phyloP scores from a whole-genome alignment of 2,888 invertebrate genomes.

The Chrysotoxum bicinctum region DNA sequence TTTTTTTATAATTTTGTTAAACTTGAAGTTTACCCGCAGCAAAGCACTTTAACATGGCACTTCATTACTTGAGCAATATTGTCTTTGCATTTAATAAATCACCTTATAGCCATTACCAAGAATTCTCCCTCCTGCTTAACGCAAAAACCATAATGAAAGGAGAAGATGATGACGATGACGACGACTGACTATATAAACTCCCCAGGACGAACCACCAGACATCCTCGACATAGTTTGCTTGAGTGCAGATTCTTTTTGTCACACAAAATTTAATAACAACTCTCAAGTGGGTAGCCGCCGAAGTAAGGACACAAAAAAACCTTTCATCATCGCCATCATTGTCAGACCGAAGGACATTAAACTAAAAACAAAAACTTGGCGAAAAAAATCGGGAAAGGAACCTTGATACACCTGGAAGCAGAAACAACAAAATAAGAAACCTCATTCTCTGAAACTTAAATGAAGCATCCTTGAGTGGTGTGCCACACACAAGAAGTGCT shows the following conservation, averaged over 20 bases:
- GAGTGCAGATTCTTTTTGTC: slow-evolving; percentile 49
- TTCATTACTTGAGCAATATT: slow-evolving; percentile 59
- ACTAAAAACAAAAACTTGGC: background rate
- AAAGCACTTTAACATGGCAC: slow-evolving; percentile 50
- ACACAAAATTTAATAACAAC: slow-evolving; percentile 52
- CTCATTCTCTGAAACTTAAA: slow-evolving; percentile 54
- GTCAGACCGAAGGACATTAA: slow-evolving; percentile 33
- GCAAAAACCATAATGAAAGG: slow-evolving; percentile 1
- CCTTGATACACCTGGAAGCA: slow-evolving; percentile 38
- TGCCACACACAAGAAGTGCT: slow-evolving; percentile 64
- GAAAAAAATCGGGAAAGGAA: background rate
- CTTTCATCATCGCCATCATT: slow-evolving; percentile 59
- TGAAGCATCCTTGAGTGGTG: slow-evolving; percentile 69
- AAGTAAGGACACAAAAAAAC: slow-evolving; percentile 22
- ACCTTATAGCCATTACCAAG: slow-evolving; percentile 14
- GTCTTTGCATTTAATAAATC: slow-evolving; percentile 51
- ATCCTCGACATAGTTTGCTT: slow-evolving; percentile 47
- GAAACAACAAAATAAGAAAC: slow-evolving; percentile 37
- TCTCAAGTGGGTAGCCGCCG: slow-evolving; percentile 33
- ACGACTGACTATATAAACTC: background rate
- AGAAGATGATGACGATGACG: background rate
- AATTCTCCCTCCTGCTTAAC: background rate
- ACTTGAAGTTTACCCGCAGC: slow-evolving; percentile 40
- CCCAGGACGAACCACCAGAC: slow-evolving; percentile 8
- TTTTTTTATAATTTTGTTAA: slow-evolving; percentile 62